Base-by-base conservation (phyloP, 2,888 invertebrate species). In the Cryptus armator region DNA sequence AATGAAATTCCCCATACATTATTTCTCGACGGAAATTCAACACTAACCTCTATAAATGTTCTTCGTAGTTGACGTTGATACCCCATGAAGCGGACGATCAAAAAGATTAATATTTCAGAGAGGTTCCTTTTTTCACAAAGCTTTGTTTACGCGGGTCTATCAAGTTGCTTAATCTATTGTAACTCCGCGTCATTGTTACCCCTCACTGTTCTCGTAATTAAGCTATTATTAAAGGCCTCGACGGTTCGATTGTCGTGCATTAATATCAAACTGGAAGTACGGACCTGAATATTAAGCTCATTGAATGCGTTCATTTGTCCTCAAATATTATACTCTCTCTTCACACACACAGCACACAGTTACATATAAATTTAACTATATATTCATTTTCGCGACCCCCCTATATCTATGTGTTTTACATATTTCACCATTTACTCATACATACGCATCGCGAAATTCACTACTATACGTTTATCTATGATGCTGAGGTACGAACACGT, bases 391-490 rank as follows among this genome's bases (percentile, higher is more conserved):
- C 12, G 9, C 56, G 19, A 19, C 53, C 43, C 14, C 5, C 5
- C 9, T 43, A 10, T n/a, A 43, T 44, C 46, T n/a, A 19, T 64
- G 51, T 43, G 37, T 76, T 76, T 76, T 76, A 76, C 75, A 76
- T 76, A 76, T 66, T 66, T 66, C 64, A 48, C 51, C 37, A 14
- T 14, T 7, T 7, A 7, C 10, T 37, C 14, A 37, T 0, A 16
- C 16, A 10, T 3, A 10, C 51, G 24, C 56, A 19, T 16, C 37
- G 37, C 37, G 71, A 71, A 43, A 71, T 71, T 56, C 53, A 43
- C 71, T 24, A 19, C 7, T 43, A 43, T 71, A 53, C 56, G 46
- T 53, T 71, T 56, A 37, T 43, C 71, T 37, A 37, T 37, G 37
- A 37, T 37, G 37, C 37, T 37, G 37, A 7, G 37, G 37, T 9